These are phyloP conservation scores for Macrosiphum euphorbiae DNA, from an alignment of 2,888 invertebrate species.

Conservation along the genomic window DNA sequence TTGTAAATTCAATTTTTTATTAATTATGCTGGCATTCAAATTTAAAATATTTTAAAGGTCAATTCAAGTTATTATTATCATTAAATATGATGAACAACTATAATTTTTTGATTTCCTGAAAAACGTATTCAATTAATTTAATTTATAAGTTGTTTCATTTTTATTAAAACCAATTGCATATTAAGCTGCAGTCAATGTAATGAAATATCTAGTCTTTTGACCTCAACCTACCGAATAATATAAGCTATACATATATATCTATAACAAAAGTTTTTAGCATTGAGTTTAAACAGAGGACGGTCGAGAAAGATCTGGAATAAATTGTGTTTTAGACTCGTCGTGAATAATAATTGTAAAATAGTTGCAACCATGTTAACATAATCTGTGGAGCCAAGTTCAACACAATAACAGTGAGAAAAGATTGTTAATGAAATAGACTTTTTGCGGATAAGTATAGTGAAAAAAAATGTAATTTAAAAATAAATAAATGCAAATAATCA, in stretches of 20 bases:
- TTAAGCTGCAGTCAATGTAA: not conserved
- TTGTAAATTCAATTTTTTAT: not conserved
- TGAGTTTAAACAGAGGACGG: not conserved
- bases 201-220: not conserved
- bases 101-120: no score
- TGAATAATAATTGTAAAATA: not conserved
- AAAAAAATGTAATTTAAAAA: not conserved
- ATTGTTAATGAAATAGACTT: not conserved
- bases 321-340: not conserved
- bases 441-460: not conserved
- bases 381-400: not conserved
- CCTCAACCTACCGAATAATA: not conserved
- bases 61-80: not conserved
- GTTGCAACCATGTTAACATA: not conserved
- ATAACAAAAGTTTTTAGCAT: not conserved
- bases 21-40: not conserved
- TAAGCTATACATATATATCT: no score
- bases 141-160: not conserved
- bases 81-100: no score
- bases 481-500: not conserved
- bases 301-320: not conserved
- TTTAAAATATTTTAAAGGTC: not conserved
- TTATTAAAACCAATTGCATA: not conserved
- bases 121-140: not conserved
- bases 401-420: not conserved